phyloP scores from a whole-genome alignment of 2,888 invertebrate species.

The Beris morrisii region DNA sequence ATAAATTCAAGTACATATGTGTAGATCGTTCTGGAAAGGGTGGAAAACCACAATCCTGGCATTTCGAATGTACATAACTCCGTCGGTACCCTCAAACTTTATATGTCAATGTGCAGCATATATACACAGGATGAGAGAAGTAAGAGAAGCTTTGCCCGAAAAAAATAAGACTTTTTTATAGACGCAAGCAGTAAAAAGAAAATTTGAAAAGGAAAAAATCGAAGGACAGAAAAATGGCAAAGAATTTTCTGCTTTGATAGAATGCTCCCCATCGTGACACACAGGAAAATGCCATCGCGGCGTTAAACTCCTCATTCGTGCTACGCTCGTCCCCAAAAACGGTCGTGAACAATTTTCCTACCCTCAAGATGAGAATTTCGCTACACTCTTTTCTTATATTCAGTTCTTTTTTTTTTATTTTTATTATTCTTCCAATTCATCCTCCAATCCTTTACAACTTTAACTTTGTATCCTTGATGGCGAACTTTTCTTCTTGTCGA shows the following conservation, averaged over 20 bases:
- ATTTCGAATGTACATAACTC: conserved; percentile 30
- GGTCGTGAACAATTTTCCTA: conserved; percentile 34
- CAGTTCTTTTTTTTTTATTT: conserved; percentile 19
- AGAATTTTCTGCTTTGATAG: conserved; percentile 37
- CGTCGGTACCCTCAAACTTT: conserved; percentile 37
- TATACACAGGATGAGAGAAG: conserved; percentile 31
- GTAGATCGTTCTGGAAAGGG: conserved; percentile 18
- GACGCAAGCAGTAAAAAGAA: conserved; percentile 30
- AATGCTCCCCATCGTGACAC: conserved; percentile 35
- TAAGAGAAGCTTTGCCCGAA: conserved; percentile 33
- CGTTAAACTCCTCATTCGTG: conserved; percentile 35
- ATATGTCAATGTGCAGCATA: conserved; percentile 38
- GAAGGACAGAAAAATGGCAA: conserved; percentile 37
- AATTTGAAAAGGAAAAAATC: conserved; percentile 35
- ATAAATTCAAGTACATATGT: conserved; percentile 15
- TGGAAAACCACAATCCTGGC: conserved; percentile 35
- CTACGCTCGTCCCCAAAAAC: conserved; percentile 39
- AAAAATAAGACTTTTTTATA: conserved; percentile 25
- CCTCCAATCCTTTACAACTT: conserved; percentile 32
- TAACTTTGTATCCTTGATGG: conserved; percentile 37
- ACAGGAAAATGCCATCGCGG: conserved; percentile 36
- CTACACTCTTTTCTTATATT: conserved; percentile 17
- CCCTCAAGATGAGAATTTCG: conserved; percentile 22
- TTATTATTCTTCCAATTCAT: background rate
- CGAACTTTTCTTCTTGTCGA: conserved; percentile 36